Conservation (phyloP, 2,797 vertebrate species). For the Pipistrellus pygmaeus region DNA sequence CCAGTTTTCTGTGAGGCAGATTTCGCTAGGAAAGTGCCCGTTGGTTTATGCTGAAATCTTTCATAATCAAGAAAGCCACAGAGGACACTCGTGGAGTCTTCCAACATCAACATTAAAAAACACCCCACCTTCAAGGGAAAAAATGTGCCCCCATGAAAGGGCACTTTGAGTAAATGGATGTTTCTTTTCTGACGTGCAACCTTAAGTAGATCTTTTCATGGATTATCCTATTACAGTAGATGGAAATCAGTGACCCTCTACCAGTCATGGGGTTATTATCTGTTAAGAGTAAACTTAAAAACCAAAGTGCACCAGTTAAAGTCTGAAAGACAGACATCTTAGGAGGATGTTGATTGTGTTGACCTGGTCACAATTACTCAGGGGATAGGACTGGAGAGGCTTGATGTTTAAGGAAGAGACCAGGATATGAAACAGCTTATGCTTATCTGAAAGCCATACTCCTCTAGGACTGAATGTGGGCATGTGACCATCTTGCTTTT, state of each 20-base stretch:
- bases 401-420: neutral
- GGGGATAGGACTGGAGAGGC: neutral
- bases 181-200: neutral
- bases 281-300: slow-evolving; percentile 13
- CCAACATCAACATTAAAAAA: slow-evolving; percentile 61
- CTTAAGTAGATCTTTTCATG: slow-evolving; percentile 53
- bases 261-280: neutral
- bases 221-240: slow-evolving; percentile 17
- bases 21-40: slow-evolving; percentile 35
- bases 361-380: neutral
- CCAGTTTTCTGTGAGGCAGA: slow-evolving; percentile 50
- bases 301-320: neutral
- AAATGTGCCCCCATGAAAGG: neutral
- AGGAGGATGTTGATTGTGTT: neutral
- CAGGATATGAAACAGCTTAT: neutral
- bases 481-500: neutral
- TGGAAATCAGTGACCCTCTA: slow-evolving; percentile 24
- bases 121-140: neutral
- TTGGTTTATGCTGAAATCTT: slow-evolving; percentile 50
- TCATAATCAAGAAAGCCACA: slow-evolving; percentile 59
- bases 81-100: slow-evolving; percentile 10
- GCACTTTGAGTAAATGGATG: slow-evolving; percentile 18
- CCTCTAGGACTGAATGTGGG: neutral
- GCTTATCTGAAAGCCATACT: neutral
- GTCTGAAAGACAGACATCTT: neutral